phyloP scores from a whole-genome alignment of 2,888 invertebrate species.

The Ochlodes sylvanus region DNA sequence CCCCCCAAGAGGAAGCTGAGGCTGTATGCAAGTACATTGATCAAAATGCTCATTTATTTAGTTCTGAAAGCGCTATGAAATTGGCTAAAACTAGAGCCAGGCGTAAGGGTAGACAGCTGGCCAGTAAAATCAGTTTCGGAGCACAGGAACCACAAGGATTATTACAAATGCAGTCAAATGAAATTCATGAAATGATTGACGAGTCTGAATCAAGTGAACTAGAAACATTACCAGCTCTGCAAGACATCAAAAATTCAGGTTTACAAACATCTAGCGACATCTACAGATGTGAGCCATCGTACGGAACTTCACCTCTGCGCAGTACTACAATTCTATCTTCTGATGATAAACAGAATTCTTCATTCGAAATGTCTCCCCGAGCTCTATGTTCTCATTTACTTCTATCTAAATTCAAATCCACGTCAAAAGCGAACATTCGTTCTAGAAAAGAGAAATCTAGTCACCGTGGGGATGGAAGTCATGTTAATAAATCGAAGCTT shows the following conservation, averaged over 20 bases:
- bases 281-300: slow-evolving; percentile 62
- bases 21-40: slow-evolving; percentile 72
- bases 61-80: slow-evolving; percentile 59
- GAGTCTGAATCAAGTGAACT: slow-evolving; percentile 52
- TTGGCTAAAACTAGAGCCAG: slow-evolving; percentile 66
- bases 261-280: slow-evolving; percentile 52
- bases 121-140: slow-evolving; percentile 58
- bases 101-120: slow-evolving; percentile 55
- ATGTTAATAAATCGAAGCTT: slow-evolving; percentile 48
- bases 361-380: slow-evolving; percentile 61
- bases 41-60: slow-evolving; percentile 60
- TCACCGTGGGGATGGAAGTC: slow-evolving; percentile 22
- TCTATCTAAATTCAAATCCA: slow-evolving; percentile 52
- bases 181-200: slow-evolving; percentile 39
- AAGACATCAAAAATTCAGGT: slow-evolving; percentile 54
- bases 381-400: slow-evolving; percentile 62
- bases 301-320: slow-evolving; percentile 64
- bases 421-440: slow-evolving; percentile 50
- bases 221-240: slow-evolving; percentile 59
- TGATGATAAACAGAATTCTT: slow-evolving; percentile 53
- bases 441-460: slow-evolving; percentile 44
- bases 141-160: slow-evolving; percentile 67
- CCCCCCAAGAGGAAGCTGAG: slow-evolving; percentile 70
- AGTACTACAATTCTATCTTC: slow-evolving; percentile 61
- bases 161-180: slow-evolving; percentile 51